Base-by-base conservation (phyloP, 2,888 invertebrate genomes). In the Physocephala rufipes region DNA sequence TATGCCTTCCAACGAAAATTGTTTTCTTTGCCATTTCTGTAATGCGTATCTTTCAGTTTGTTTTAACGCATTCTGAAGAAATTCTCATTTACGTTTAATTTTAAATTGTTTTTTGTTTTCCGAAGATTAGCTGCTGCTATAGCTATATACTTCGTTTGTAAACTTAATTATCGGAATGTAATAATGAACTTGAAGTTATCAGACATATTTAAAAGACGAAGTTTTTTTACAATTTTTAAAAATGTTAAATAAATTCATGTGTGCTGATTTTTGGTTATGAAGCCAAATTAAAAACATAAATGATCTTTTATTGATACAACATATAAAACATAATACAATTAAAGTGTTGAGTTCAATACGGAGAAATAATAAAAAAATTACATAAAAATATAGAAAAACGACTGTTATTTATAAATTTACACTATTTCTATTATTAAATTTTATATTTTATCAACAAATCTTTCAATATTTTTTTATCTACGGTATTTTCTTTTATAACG, bases 321-420 rank as follows among this genome's bases (percentile, higher is more conserved):
- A 66, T 65, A 47, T 47, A 47, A 19, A 66, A 49, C 51, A 24
- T 49, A 28, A 7, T 16, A 51, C 30, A 19, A 66, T 51, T 51
- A 62, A 45, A 64, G 28, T 65, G 70, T 65, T 70, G 70, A 70
- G 70, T 70, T 70, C 36, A 58, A 70, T 65, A 59, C 65, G 65
- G 49, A 65, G 65, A 59, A 55, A 43, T 65, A 58, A 70, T n/a
- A n/a, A n/a, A n/a, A n/a, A 49, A 70, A 70, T 63, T 55, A 70
- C 26, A 63, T 49, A 9, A 58, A 58, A 26, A 28, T 24, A 3
- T 49, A 49, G 13, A 13, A 49, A 36, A 36, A 36, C 36, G 36
- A 36, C 9, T 7, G 36, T 36, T 36, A n/a, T 36, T 36, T 36
- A 36, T 36, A 9, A 7, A 36, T 36, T 36, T 36, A n/a, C n/a